Evolutionary conservation across 2,797 vertebrate genomes (phyloP).

Genomic region (Pteropus rufus): DNA sequence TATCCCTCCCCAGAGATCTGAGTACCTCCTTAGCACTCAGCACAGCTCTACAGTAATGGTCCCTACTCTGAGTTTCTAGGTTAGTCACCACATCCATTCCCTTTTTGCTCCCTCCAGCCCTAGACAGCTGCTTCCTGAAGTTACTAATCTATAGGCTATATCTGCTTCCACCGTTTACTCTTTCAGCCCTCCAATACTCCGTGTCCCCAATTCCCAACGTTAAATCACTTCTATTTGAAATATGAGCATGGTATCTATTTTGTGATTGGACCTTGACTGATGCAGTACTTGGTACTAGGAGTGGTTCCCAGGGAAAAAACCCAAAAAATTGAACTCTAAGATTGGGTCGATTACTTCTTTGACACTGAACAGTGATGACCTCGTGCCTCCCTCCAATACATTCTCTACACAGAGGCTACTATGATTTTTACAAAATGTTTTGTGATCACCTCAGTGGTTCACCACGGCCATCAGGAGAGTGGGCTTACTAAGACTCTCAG

Average conservation of each 20-base stretch:
- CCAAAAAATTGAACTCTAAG: not conserved
- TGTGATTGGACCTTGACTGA: not conserved
- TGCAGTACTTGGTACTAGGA: not conserved
- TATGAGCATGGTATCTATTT: not conserved
- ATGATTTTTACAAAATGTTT: not conserved
- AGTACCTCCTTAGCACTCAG: no score
- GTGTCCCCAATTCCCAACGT: not conserved
- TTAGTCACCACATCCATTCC: not conserved
- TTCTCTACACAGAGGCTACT: not conserved
- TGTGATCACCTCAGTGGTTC: not conserved
- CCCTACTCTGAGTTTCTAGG: not conserved
- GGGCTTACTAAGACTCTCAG: not conserved
- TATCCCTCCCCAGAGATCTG: no score
- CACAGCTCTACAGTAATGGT: no score
- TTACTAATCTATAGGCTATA: not conserved
- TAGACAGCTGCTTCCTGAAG: not conserved
- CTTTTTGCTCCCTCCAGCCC: not conserved
- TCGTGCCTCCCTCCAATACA: not conserved
- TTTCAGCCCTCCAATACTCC: not conserved
- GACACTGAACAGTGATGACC: not conserved
- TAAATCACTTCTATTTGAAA: not conserved
- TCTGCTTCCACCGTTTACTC: not conserved
- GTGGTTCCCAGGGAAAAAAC: not conserved
- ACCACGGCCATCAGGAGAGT: not conserved
- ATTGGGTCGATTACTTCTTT: not conserved